Evolutionary conservation across 2,797 vertebrate genomes (phyloP), one percentile per base, ranked within the genome.

Genomic region (Dipus sagitta): DNA sequence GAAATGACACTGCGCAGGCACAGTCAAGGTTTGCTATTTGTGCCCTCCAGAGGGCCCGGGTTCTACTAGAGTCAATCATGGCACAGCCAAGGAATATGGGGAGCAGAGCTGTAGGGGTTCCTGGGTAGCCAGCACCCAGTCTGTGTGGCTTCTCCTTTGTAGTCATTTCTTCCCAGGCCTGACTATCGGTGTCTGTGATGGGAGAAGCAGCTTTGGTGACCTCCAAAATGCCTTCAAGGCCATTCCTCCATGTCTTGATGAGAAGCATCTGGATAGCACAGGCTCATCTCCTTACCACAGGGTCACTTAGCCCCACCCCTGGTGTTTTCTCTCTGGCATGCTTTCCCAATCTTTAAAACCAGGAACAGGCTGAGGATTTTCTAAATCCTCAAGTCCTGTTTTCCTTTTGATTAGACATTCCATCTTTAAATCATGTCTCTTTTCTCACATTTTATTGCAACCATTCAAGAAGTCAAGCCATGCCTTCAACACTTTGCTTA

Each of bases 371-470:
- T 52, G 67, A 79, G 58, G 32, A 72, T 71, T 91, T 81, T 78
- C 20, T 28, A 71, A 60, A 26, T 47, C 78, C 76, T 72, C 80
- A 90, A 71, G 71, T 67, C 67, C 64, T 71, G 42, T 42, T 86
- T 90, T 24, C 17, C 65, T 78, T 90, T 93, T 72, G 47, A 90
- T 90, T 90, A 95, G 89, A 93, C 82, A 78, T 67, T 78, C 30
- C 24, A 18, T 83, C 72, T 90, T 87, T 38, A 87, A 95, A 83
- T 82, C 47, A 26, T 87, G 90, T 80, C 30, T 87, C 28, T 90
- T 23, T 2, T 86, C 71, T 72, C 72, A 75, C 71, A 82, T 81
- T 82, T 81, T 82, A 77, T 54, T 32, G 14, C 30, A 76, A 34
- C 28, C 65, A 42, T 81, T 86, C n/a, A 32, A 81, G 76, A 71